Base-by-base conservation (phyloP, 2,888 invertebrate species). In the Rhagonycha lutea region DNA sequence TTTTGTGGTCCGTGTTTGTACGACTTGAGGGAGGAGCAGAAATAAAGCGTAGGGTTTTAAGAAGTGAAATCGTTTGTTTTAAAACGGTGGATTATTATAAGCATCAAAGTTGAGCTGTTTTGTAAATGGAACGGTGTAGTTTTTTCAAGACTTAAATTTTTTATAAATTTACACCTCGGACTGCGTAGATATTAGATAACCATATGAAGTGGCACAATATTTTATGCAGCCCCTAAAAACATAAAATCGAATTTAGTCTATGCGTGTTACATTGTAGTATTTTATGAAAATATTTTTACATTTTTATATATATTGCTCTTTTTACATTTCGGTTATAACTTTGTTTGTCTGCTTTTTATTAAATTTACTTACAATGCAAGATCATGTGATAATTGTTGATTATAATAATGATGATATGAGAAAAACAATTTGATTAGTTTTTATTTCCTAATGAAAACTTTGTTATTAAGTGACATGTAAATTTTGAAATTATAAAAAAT, bases 351-450 rank as follows among this genome's bases (percentile, higher is more conserved):
- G 63, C 63, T 65, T 65, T 65, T 24, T 24, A 65, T 24, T 24
- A 65, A 65, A 26, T 65, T 65, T 65, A 24, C 63, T 65, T 24
- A 26, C 26, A 65, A 65, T 24, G 63, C 63, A 23, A 65, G 63
- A 65, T 65, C 23, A n/a, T 65, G 18, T 65, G 63, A 65, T 65
- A 65, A 65, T 65, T 65, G 63, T 65, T 65, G 47, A n/a, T 47
- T 47, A 47, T 47, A 47, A 47, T 47, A 47, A n/a, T 47, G 47
- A 65, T 26, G 23, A 65, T 65, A 65, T 65, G 63, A 24, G 24
- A 23, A 65, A 14, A 65, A 65, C 63, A 24, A 24, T 65, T 24
- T 24, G 26, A 65, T n/a, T 65, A 65, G 63, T 65, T 65, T 24
- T 65, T 65, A 65, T 65, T 65, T 65, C 63, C 23, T 26, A 26